Evolutionary conservation across 2,797 vertebrate genomes (phyloP), one percentile per base, ranked within the genome.

Genomic region (Peromyscus nudipes): DNA sequence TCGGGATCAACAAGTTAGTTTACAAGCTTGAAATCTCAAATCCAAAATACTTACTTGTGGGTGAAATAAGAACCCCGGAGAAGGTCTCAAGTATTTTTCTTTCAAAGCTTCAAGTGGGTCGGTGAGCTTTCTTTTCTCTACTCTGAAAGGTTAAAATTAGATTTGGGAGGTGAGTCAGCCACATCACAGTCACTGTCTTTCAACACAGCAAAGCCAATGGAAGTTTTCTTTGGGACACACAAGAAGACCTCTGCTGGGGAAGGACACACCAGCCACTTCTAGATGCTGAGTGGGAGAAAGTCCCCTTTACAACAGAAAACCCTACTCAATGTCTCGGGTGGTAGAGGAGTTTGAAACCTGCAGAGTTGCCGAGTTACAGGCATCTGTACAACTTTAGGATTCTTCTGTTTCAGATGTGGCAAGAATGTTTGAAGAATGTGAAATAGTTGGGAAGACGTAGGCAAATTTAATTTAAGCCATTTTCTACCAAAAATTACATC

Each of bases 111-210:
- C 99, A 98, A 99, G 99, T 98, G 99, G 99, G 98, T 99, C 99
- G 93, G 99, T 99, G 98, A 99, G 99, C 98, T 99, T 99, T 99
- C 99, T 99, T 99, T 99, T 99, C 98, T 99, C 99, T 99, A 99
- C 99, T 99, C 99, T 99, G 99, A 99, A 99, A 99, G 98, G 98
- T 99, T 99, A 99, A 99, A 99, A 99, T 99, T 99, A 98, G 97
- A 98, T 98, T 98, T 98, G 96, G 88, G 95, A 98, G 97, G 98
- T 98, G 97, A 98, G 94, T 98, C 97, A 85, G 94, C 97, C 94
- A 92, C 92, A 71, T 95, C 12, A 96, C 64, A 98, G 95, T 86
- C 95, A 96, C 46, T 96, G 91, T 96, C 84, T 94, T 97, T 97
- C 94, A 86, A 97, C 97, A 84, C 94, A 97, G 97, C 93, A 95